Percentiles rank a stretch among this genome's conserved stretches.
Evolutionary conservation across 2,797 vertebrate genomes (phyloP).

Genomic region (Rhinogobio ventralis): DNA sequence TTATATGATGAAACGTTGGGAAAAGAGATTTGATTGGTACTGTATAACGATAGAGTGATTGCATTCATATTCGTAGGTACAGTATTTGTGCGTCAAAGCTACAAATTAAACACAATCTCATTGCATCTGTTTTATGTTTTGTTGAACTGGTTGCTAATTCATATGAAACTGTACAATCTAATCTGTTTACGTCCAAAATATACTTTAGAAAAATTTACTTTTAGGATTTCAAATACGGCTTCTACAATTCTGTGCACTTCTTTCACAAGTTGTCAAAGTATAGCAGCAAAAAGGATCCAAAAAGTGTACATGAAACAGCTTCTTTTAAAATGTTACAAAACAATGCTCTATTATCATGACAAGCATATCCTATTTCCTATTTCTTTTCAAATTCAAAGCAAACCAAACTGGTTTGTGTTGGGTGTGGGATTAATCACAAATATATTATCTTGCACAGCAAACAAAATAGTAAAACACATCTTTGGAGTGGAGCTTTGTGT

Average conservation of each 20-base stretch:
- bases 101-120: not conserved
- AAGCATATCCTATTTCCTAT: not conserved
- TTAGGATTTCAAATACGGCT: not conserved
- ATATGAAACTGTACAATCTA: not conserved
- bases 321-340: not conserved
- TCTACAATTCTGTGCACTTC: not conserved
- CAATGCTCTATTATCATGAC: not conserved
- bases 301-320: not conserved
- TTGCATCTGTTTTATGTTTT: not conserved
- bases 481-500: not conserved
- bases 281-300: not conserved
- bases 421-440: not conserved
- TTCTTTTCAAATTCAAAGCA: not conserved
- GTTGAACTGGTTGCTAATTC: not conserved
- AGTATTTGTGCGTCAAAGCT: not conserved
- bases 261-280: not conserved
- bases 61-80: not conserved
- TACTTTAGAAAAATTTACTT: not conserved
- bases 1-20: conserved; percentile 1
- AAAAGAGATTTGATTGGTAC: not conserved
- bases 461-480: not conserved
- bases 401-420: not conserved
- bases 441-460: not conserved
- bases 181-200: not conserved
- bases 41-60: not conserved